phyloP scores from a whole-genome alignment of 2,888 invertebrate species.

The Andrena hattorfiana region DNA sequence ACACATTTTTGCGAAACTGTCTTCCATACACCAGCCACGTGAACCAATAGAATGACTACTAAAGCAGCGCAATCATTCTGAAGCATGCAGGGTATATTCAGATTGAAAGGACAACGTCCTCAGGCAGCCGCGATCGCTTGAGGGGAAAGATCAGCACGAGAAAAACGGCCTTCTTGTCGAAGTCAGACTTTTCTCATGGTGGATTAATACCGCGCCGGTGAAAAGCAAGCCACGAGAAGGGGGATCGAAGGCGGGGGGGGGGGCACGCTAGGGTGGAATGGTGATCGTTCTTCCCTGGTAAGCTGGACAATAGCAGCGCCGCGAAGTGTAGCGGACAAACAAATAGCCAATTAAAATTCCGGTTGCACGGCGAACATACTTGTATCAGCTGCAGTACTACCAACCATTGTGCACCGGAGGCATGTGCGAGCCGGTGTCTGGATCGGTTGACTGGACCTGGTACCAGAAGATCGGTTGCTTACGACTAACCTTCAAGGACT shows the following conservation, averaged over 20 bases:
- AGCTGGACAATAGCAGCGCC: constrained; percentile 76
- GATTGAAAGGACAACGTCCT: background rate
- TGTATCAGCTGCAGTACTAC: constrained; percentile 80
- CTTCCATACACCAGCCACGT: background rate
- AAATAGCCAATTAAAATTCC: constrained; percentile 83
- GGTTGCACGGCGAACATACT: constrained; percentile 81
- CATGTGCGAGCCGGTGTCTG: constrained; percentile 75
- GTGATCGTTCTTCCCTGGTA: constrained; percentile 65
- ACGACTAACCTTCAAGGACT: constrained; percentile 71
- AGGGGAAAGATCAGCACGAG: background rate
- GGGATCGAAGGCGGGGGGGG: constrained; percentile 22
- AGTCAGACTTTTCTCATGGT: constrained; percentile 35
- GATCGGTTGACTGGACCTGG: constrained; percentile 74
- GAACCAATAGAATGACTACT: background rate
- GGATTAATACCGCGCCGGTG: constrained; percentile 61
- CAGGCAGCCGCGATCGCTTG: background rate
- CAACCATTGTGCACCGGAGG: constrained; percentile 77
- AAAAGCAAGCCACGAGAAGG: constrained; percentile 44
- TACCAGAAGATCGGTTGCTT: constrained; percentile 76
- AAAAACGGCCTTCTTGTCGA: background rate
- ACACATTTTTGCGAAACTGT: no score
- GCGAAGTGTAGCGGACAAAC: constrained; percentile 80
- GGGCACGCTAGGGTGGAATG: constrained; percentile 38
- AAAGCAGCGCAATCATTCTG: background rate
- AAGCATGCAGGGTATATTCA: background rate